Evolutionary conservation across 2,113 vertebrate genomes (phyloP).

Genomic region (Epinephelus fuscoguttatus): DNA sequence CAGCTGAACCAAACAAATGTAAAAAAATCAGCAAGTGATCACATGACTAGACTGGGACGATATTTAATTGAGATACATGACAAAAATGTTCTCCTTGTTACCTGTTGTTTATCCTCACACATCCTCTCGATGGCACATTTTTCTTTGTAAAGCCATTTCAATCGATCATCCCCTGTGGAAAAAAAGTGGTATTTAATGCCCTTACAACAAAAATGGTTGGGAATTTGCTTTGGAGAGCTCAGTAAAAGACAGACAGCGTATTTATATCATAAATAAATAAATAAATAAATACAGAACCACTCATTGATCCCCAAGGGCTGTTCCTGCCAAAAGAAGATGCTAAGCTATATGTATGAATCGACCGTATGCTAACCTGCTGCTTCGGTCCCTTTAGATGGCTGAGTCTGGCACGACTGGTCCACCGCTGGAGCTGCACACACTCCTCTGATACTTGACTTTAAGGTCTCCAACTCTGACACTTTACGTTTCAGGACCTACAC

Average conservation of each 20-base stretch:
- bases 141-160: conserved; percentile 70
- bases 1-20: conserved; percentile 75
- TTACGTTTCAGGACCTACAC: conserved; percentile 74
- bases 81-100: conserved; percentile 45
- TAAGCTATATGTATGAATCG: not conserved
- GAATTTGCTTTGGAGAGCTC: too few relatives aligned
- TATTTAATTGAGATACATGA: not conserved
- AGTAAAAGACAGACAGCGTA: too few relatives aligned
- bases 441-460: not conserved
- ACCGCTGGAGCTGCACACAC: not conserved
- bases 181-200: too few relatives aligned
- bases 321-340: not conserved
- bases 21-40: not conserved
- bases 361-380: conserved; percentile 28
- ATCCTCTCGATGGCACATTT: conserved; percentile 81
- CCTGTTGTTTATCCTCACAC: conserved; percentile 89
- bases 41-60: not conserved
- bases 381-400: conserved; percentile 1
- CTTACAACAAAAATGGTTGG: too few relatives aligned
- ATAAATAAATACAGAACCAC: too few relatives aligned
- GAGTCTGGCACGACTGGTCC: conserved; percentile 65
- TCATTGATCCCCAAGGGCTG: too few relatives aligned
- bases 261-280: too few relatives aligned
- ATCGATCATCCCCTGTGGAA: conserved; percentile 54
- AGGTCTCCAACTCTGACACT: conserved; percentile 73